Evolutionary conservation across 2,797 vertebrate genomes (phyloP), one percentile per base, ranked within the genome.

Genomic region (Anisognathus igniventris): DNA sequence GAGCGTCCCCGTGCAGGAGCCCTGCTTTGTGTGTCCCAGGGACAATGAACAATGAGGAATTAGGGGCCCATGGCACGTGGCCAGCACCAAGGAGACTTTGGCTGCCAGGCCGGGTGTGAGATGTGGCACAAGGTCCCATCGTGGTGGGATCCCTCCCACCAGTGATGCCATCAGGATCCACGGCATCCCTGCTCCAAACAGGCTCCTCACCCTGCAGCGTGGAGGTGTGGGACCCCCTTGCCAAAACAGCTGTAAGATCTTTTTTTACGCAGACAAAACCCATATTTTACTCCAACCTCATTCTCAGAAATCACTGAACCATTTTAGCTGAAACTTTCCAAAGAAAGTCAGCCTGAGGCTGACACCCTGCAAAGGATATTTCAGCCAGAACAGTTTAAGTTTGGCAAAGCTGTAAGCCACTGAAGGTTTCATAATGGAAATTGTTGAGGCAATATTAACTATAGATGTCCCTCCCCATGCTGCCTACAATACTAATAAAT

Each of bases 371-470:
- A 95, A 91, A 96, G 96, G 93, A 92, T 45, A 60, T 95, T 93
- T 94, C 95, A 96, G 95, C 96, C 95, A 96, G 90, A 94, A 92
- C 91, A 93, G 91, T 94, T 96, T 91, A 94, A 96, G 89, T 96
- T 90, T 96, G 95, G 95, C 95, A 96, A 96, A 96, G 96, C 88
- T 96, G 76, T 88, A 92, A 96, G 92, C 91, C 92, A 96, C 95
- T 92, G 92, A 95, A 94, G 85, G 92, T 96, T 96, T 96, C 95
- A 96, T 96, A 96, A 96, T 96, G 96, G 95, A 96, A 96, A 96
- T 93, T 93, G 91, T 97, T 94, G 92, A 96, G 85, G 93, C 95
- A 96, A 90, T 90, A 94, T 92, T 93, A 96, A 96, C 93, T 92
- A 91, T 96, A 73, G 91, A 91, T 91, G 87, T 96, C 92, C 93